A percentile compares a stretch with the other conserved stretches of the same genome.
phyloP scores from a whole-genome alignment of 2,113 vertebrate genomes.

The Nicator chloris region DNA sequence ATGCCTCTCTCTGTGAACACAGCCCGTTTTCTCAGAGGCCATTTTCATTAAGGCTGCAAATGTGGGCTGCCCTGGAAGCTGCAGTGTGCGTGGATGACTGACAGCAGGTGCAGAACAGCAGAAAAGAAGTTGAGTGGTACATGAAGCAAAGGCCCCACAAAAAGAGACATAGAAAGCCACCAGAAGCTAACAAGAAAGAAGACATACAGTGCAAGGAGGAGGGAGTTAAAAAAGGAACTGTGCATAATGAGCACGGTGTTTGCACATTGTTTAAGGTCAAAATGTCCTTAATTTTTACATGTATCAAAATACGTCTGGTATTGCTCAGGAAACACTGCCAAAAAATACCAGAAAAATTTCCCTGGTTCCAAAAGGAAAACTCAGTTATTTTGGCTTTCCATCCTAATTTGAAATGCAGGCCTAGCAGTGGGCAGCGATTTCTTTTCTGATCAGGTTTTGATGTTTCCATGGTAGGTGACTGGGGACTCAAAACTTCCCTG shows the following conservation, averaged over 20 bases:
- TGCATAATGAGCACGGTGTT: background rate
- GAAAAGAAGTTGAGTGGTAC: background rate
- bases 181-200: background rate
- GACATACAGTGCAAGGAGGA: background rate
- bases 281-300: background rate
- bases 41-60: background rate
- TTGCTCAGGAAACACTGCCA: background rate
- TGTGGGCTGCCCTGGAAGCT: background rate
- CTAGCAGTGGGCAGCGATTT: background rate
- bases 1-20: background rate
- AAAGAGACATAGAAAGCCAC: background rate
- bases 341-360: background rate
- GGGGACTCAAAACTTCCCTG: background rate
- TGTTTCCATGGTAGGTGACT: background rate
- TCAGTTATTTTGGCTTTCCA: background rate
- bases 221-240: background rate
- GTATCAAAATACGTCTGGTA: background rate
- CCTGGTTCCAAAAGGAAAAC: background rate
- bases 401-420: background rate
- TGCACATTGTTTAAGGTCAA: background rate
- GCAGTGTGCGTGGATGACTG: background rate
- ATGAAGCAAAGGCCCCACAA: background rate
- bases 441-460: background rate
- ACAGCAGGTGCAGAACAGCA: background rate
- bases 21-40: background rate